Percentiles rank a stretch among this genome's conserved stretches.
These are phyloP conservation scores for Elachura formosa DNA, from an alignment of 2,113 vertebrate genomes.

Conservation along the genomic window DNA sequence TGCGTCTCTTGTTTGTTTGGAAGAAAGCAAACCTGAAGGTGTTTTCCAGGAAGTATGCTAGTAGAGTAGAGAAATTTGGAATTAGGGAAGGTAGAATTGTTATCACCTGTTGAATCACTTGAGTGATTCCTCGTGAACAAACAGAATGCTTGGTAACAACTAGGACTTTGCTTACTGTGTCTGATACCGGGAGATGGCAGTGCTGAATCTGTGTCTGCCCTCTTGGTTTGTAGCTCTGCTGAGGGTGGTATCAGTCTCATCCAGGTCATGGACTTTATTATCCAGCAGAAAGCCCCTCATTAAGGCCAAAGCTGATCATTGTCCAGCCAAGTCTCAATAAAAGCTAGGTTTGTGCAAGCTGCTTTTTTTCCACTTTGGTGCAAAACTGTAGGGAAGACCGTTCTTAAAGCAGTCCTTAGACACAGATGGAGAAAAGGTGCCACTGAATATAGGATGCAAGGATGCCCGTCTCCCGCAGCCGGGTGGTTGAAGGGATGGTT, in stretches of 20 bases:
- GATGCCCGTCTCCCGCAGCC: not conserved
- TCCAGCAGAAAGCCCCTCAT: fast-evolving
- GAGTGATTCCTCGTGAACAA: not conserved
- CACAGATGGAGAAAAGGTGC: not conserved
- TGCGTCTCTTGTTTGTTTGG: not conserved
- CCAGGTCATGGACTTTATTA: not conserved
- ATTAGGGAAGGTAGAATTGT: not conserved
- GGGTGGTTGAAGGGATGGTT: not conserved
- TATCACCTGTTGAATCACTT: not conserved
- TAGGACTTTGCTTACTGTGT: not conserved
- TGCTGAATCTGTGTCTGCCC: not conserved
- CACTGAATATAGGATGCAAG: not conserved
- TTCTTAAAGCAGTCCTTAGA: not conserved
- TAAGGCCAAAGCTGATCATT: not conserved
- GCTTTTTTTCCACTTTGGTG: not conserved
- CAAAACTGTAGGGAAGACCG: not conserved
- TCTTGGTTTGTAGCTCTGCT: not conserved
- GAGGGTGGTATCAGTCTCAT: not conserved
- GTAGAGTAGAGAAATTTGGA: not conserved
- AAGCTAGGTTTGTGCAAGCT: not conserved
- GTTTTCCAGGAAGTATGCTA: not conserved
- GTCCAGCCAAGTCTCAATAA: not conserved
- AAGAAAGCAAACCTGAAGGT: not conserved
- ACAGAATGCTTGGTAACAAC: not conserved
- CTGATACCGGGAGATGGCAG: not conserved